These are phyloP conservation scores for Atrina japonica DNA, from an alignment of 2,888 invertebrate genomes.

Conservation along the genomic window DNA sequence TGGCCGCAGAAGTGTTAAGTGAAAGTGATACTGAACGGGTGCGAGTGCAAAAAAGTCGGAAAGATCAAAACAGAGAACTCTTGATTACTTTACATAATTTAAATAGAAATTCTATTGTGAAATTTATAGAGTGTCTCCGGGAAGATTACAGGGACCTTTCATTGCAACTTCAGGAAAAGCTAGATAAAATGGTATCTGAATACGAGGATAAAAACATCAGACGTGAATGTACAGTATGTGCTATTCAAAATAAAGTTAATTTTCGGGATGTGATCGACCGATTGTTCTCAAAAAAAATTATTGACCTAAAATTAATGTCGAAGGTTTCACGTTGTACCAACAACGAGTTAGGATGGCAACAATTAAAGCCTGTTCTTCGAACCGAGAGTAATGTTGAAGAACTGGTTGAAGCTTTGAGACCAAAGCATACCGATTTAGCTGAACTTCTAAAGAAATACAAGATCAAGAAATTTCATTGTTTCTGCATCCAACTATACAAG, in stretches of 20 bases:
- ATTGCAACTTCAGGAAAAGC: too few species aligned
- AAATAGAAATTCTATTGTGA: not conserved
- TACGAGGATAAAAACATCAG: slow-evolving; percentile 1
- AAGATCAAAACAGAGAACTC: slow-evolving; percentile 6
- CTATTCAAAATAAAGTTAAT: slow-evolving; percentile 1
- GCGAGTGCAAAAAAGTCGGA: not conserved
- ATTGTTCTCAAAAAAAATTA: not conserved
- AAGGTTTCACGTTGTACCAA: not conserved
- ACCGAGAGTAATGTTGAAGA: not conserved
- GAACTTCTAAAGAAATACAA: not conserved
- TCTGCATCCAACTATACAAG: not conserved
- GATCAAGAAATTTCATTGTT: slow-evolving; percentile 2
- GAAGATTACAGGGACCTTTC: not conserved
- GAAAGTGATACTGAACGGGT: slow-evolving; percentile 11
- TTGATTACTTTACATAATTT: not conserved
- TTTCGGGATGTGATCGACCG: slow-evolving; percentile 1
- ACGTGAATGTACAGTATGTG: not conserved
- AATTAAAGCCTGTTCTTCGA: not conserved
- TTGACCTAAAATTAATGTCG: not conserved
- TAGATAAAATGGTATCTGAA: too few species aligned
- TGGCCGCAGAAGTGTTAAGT: not conserved
- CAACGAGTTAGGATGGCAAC: slow-evolving; percentile 4
- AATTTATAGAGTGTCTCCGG: not conserved
- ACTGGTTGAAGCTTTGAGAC: not conserved
- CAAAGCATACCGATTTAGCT: slow-evolving; percentile 4